Evolutionary conservation across 23 tunicate species (phyloP), one percentile per base, ranked within the genome.

Genomic region (Halocynthia roretzi): DNA sequence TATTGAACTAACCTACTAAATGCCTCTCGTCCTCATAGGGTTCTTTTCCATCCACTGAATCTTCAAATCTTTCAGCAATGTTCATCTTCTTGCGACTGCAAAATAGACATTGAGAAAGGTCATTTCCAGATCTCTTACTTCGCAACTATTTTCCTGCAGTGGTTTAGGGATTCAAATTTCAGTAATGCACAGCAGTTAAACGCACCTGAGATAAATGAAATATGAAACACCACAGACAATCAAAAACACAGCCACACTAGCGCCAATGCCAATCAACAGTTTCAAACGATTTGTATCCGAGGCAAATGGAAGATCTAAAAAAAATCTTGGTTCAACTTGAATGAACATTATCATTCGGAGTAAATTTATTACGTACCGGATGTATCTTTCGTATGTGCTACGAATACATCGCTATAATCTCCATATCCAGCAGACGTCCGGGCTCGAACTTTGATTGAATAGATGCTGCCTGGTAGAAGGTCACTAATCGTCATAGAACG

Each of bases 341-440:
- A 58, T 58, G 17, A 14, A 58, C 4, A 14, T 58, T 58, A 15
- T 58, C n/a, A 58, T 58, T 0, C 2, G 17, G 63, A 58, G 17
- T 58, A n/a, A 58, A 1, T 31, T 31, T 31, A 31, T 31, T 31
- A 58, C 63, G 17, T 58, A 65, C 70, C 70, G 48, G 19, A 5
- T 9, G 22, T 48, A 20, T 65, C 31, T 20, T 54, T 66, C 19
- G 80, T 81, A 11, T 71, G 80, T 14, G 64, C 54, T 14, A 71
- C 73, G 51, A 80, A 23, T 20, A 60, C 49, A 7, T 55, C n/a
- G 49, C 84, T 73, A 68, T 62, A 85, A 65, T 57, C 78, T 10
- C 90, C 90, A 40, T 51, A 85, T 51, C 90, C 90, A 51, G 69
- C 80, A 48, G 76, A 48, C 12, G 90, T 85, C 54, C 70, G 68